Evolutionary conservation across 2,797 vertebrate genomes (phyloP).

Genomic region (Gymnocypris eckloni): DNA sequence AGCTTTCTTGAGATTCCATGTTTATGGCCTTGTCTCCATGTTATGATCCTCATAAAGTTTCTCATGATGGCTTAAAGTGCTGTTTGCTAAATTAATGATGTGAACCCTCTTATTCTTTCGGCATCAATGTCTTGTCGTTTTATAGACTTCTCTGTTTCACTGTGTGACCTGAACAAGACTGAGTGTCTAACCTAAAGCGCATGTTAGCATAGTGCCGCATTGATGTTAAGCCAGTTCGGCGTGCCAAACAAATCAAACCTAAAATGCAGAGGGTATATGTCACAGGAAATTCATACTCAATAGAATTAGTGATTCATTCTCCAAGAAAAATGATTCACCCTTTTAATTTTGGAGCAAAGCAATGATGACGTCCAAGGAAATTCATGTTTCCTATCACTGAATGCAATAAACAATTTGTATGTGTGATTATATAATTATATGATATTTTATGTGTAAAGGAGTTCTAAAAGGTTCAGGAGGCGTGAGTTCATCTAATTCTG

Average conservation of each 20-base stretch:
- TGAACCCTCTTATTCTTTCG: conserved; percentile 27
- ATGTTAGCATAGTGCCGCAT: neutral
- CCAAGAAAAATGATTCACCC: conserved; percentile 50
- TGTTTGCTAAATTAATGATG: conserved; percentile 52
- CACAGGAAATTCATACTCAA: conserved; percentile 26
- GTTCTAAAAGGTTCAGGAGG: neutral
- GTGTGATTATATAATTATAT: neutral
- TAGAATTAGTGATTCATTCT: conserved; percentile 46
- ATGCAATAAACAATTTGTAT: conserved; percentile 2
- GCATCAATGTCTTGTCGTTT: neutral
- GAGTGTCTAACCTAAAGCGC: conserved; percentile 12
- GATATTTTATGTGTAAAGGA: neutral
- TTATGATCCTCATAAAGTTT: conserved; percentile 63
- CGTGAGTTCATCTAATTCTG: neutral
- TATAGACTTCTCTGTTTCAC: conserved; percentile 30
- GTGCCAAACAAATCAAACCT: conserved; percentile 47
- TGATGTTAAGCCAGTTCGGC: conserved; percentile 30
- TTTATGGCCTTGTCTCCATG: conserved; percentile 56
- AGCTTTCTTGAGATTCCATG: conserved; percentile 48
- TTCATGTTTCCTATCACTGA: conserved; percentile 1
- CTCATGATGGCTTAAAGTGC: conserved; percentile 38
- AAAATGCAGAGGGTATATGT: neutral
- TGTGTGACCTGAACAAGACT: conserved; percentile 26
- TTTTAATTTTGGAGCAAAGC: conserved; percentile 45
- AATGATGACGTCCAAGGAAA: conserved; percentile 46